phyloP scores from a whole-genome alignment of 2,113 vertebrate species.

The Antechinus stuartii region DNA sequence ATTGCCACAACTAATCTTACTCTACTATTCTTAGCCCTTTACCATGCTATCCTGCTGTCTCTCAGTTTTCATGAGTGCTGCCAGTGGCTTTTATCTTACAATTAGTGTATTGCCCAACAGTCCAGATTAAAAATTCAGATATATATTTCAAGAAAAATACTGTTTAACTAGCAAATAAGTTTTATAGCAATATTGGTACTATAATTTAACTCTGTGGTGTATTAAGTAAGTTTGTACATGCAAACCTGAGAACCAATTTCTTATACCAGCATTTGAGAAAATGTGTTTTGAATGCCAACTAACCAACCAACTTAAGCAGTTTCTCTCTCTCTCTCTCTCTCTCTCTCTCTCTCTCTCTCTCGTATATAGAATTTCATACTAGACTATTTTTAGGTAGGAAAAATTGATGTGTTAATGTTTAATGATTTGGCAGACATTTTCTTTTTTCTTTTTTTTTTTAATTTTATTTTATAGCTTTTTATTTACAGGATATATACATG shows the following conservation, averaged over 20 bases:
- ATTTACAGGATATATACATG: too few relatives aligned
- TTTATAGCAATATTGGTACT: neutral
- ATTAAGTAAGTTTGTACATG: neutral
- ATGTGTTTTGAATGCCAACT: slow-evolving; percentile 28
- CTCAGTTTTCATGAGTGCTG: neutral
- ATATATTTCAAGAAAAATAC: neutral
- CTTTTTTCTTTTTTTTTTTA: too few relatives aligned
- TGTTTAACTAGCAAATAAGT: neutral
- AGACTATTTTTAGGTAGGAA: slow-evolving; percentile 17
- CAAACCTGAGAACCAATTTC: neutral
- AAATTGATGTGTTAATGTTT: slow-evolving; percentile 29
- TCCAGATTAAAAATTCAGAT: slow-evolving; percentile 12
- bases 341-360: too few relatives aligned
- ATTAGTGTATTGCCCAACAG: neutral
- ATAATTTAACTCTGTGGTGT: neutral
- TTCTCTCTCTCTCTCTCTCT: too few relatives aligned
- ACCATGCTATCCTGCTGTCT: neutral
- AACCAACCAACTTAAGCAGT: neutral
- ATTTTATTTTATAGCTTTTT: too few relatives aligned
- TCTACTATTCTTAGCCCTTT: slow-evolving; percentile 9
- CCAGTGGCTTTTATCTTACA: neutral
- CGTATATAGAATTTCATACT: slow-evolving; percentile 38
- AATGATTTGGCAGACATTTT: neutral
- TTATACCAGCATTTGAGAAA: slow-evolving; percentile 31
- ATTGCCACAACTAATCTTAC: neutral